Evolutionary conservation across 2,888 invertebrate genomes (phyloP).

Genomic region (Pseudococcus jackbeardsleyi): DNA sequence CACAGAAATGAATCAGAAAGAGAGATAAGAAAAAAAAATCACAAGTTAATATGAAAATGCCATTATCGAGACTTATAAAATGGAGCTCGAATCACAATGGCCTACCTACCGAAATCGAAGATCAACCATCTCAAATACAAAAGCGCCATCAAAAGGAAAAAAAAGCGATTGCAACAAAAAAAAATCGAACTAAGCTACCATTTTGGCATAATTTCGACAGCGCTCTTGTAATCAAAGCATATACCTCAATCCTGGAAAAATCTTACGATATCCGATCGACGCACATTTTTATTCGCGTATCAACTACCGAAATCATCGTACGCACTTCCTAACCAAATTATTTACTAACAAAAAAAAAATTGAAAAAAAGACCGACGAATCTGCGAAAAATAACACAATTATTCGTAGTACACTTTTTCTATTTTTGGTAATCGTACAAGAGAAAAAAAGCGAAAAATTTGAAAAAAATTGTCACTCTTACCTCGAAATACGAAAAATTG

Average conservation of each 20-base stretch:
- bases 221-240: constrained; percentile 6
- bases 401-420: not conserved
- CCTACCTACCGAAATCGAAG: not conserved
- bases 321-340: not conserved
- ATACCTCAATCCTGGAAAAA: not conserved
- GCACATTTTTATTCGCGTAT: not conserved
- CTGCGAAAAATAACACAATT: not conserved
- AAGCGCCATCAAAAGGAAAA: not conserved
- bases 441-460: not conserved
- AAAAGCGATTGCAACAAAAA: constrained; percentile 1
- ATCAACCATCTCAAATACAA: not conserved
- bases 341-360: not conserved
- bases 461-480: constrained; percentile 39
- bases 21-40: not conserved
- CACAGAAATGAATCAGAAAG: not conserved
- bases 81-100: not conserved
- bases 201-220: not conserved
- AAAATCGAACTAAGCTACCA: not conserved
- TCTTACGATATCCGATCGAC: not conserved
- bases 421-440: not conserved
- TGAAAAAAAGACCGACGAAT: not conserved
- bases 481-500: constrained; percentile 42
- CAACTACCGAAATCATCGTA: not conserved
- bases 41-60: not conserved
- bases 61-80: constrained; percentile 1